Evolutionary conservation across 2,888 invertebrate genomes (phyloP).

Genomic region (Drosophila fulvimacula): DNA sequence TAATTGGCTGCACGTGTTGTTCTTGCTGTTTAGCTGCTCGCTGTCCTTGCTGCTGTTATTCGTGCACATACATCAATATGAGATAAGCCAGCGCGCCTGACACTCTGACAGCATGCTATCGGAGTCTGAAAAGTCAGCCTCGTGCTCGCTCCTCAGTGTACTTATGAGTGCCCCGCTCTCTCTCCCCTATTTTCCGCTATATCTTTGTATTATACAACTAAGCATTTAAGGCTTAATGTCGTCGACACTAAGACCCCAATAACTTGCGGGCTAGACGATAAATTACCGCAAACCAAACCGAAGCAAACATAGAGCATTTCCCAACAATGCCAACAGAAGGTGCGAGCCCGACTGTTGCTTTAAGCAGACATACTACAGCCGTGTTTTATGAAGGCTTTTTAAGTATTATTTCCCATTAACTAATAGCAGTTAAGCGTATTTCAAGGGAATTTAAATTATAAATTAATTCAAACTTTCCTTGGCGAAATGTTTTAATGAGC

Average conservation of each 20-base stretch:
- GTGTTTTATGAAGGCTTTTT: neutral
- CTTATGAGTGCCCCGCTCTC: neutral
- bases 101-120: conserved; percentile 55
- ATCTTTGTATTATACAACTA: conserved; percentile 16
- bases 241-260: conserved; percentile 72
- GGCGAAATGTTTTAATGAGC: neutral
- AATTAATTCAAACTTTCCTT: neutral
- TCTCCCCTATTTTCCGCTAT: neutral
- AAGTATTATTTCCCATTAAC: neutral
- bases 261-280: conserved; percentile 70
- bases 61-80: conserved; percentile 61
- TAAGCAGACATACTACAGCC: neutral
- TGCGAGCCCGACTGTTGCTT: conserved; percentile 11
- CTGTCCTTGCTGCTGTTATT: conserved; percentile 18
- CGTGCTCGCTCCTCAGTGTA: conserved; percentile 25
- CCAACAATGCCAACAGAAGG: neutral
- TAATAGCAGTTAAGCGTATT: neutral
- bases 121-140: conserved; percentile 49
- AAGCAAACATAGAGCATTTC: conserved; percentile 49
- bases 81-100: conserved; percentile 63
- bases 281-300: conserved; percentile 52
- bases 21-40: conserved; percentile 10
- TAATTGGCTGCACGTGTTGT: conserved; percentile 53
- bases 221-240: conserved; percentile 64
- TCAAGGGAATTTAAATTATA: neutral